Evolutionary conservation across 2,797 vertebrate species (phyloP).

Genomic region (Smutsia temminckii): DNA sequence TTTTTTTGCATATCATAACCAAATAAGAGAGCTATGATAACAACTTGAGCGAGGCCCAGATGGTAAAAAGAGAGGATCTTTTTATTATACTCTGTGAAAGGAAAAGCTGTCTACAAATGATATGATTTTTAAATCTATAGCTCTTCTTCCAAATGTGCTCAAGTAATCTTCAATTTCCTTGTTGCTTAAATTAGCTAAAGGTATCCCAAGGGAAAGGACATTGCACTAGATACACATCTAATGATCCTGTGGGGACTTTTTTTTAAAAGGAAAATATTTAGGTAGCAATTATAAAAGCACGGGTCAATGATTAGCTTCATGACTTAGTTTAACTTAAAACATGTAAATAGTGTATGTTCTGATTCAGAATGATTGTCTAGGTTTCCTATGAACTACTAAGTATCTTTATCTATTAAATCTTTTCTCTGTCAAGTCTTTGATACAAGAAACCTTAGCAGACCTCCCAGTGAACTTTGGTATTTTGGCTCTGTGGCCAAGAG

Average conservation of each 20-base stretch:
- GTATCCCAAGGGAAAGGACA: slow-evolving; percentile 71
- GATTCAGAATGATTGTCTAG: slow-evolving; percentile 47
- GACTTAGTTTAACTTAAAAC: slow-evolving; percentile 55
- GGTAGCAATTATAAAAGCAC: slow-evolving; percentile 53
- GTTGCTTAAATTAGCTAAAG: slow-evolving; percentile 73
- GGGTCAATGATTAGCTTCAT: slow-evolving; percentile 60
- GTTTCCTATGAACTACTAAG: slow-evolving; percentile 13
- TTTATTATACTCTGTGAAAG: slow-evolving; percentile 43
- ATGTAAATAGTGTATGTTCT: slow-evolving; percentile 16
- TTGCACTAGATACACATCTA: slow-evolving; percentile 45
- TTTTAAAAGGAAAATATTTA: slow-evolving; percentile 70
- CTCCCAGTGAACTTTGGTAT: slow-evolving; percentile 75
- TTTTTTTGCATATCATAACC: background rate
- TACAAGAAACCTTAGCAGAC: slow-evolving; percentile 68
- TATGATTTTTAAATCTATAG: slow-evolving; percentile 68
- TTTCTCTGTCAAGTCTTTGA: slow-evolving; percentile 60
- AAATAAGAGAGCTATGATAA: slow-evolving; percentile 23
- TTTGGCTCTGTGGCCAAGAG: slow-evolving; percentile 49
- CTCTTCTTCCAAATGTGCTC: slow-evolving; percentile 71
- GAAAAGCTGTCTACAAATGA: slow-evolving; percentile 55
- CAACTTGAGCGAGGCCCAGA: slow-evolving; percentile 47
- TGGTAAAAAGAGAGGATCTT: slow-evolving; percentile 45
- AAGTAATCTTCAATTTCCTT: slow-evolving; percentile 60
- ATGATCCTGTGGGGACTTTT: slow-evolving; percentile 34
- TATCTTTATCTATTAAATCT: slow-evolving; percentile 58